Evolutionary conservation across 2,888 invertebrate species (phyloP).

Genomic region (Dryadula phaetusa): DNA sequence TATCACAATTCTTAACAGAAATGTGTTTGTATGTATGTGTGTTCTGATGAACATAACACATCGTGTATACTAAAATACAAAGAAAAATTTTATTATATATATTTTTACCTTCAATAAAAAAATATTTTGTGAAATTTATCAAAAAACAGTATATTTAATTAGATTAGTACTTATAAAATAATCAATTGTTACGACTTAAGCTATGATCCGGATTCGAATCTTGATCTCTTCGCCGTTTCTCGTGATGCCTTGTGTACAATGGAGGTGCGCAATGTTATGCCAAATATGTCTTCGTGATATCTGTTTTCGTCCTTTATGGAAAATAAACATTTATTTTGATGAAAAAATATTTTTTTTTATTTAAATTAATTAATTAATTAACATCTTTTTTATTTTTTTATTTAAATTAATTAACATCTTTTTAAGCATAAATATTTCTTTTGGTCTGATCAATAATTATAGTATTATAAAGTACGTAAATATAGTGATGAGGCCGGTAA

Average conservation of each 20-base stretch:
- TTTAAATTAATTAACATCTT: no score
- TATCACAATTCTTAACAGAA: background rate
- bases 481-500: no score
- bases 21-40: no score
- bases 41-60: no score
- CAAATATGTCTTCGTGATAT: slow-evolving; percentile 98
- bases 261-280: slow-evolving; percentile 94
- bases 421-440: no score
- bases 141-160: slow-evolving; percentile 3
- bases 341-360: no score
- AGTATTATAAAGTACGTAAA: no score
- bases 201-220: slow-evolving; percentile 60
- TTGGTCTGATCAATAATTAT: no score
- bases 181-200: slow-evolving; percentile 30
- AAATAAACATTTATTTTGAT: background rate
- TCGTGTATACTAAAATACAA: background rate
- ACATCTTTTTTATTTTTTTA: no score
- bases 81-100: no score
- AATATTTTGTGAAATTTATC: background rate
- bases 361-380: no score
- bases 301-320: slow-evolving; percentile 92
- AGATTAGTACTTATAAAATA: background rate
- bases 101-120: no score
- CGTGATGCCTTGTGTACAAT: slow-evolving; percentile 94
- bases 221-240: slow-evolving; percentile 87